Percentiles rank a stretch among this genome's conserved stretches.
phyloP scores from a whole-genome alignment of 2,113 vertebrate genomes.

The Oriolus oriolus region DNA sequence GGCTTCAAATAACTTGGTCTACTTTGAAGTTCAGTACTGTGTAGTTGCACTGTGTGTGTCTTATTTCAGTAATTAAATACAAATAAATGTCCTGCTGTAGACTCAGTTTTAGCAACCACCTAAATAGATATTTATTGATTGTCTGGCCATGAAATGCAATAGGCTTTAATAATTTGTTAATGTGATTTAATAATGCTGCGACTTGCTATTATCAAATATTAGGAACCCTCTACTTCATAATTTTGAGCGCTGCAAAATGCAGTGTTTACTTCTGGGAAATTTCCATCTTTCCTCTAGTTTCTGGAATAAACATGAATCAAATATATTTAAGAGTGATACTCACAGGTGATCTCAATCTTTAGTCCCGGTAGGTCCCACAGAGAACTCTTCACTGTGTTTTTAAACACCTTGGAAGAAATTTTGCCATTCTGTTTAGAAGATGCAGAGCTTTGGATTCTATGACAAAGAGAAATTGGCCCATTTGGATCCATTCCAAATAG shows the following conservation, averaged over 20 bases:
- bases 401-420: neutral
- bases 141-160: neutral
- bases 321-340: neutral
- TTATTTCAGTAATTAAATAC: conserved; percentile 23
- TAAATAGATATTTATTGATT: conserved; percentile 21
- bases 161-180: neutral
- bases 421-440: neutral
- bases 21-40: neutral
- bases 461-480: neutral
- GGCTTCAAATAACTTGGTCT: neutral
- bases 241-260: neutral
- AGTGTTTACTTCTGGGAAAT: neutral
- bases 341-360: neutral
- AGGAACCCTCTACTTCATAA: neutral
- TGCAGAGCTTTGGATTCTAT: neutral
- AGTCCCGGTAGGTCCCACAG: neutral
- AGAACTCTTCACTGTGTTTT: neutral
- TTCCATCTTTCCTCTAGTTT: neutral
- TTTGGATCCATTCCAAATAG: neutral
- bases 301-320: neutral
- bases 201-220: neutral
- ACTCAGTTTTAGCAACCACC: neutral
- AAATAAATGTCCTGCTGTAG: neutral
- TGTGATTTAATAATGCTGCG: neutral
- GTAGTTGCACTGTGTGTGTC: neutral